Evolutionary conservation across 2,888 invertebrate genomes (phyloP).

Genomic region (Drosophila acutilabella): DNA sequence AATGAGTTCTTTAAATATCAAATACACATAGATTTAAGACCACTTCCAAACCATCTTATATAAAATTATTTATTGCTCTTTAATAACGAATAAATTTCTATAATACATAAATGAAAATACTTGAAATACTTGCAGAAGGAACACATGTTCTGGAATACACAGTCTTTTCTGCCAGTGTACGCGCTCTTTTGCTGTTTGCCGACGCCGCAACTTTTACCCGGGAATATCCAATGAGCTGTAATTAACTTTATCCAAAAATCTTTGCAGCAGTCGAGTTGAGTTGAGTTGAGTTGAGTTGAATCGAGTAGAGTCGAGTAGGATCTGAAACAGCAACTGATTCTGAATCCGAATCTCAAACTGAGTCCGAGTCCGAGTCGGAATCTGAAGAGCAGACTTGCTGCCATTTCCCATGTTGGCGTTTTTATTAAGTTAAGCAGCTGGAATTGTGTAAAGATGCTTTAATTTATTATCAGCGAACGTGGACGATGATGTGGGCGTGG

Average conservation of each 20-base stretch:
- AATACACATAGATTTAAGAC: too few relatives aligned
- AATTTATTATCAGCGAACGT: conserved; percentile 62
- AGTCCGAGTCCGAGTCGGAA: conserved; percentile 1
- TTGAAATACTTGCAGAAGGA: too few relatives aligned
- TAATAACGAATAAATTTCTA: too few relatives aligned
- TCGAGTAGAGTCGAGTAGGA: conserved; percentile 24
- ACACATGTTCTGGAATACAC: too few relatives aligned
- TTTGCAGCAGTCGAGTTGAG: conserved; percentile 58
- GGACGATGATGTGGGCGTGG: conserved; percentile 6
- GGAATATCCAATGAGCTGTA: conserved; percentile 80
- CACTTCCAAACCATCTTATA: too few relatives aligned
- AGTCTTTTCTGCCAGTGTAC: too few relatives aligned
- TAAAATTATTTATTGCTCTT: too few relatives aligned
- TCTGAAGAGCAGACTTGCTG: conserved; percentile 3
- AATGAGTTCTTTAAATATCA: too few relatives aligned
- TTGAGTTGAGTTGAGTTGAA: conserved; percentile 18
- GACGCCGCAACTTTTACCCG: conserved; percentile 40
- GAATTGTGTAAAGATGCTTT: conserved; percentile 70
- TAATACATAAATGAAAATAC: too few relatives aligned
- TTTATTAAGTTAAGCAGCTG: conserved; percentile 78
- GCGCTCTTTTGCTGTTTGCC: conserved; percentile 20
- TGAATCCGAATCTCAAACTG: background rate
- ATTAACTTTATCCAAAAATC: conserved; percentile 83
- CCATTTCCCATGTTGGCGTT: conserved; percentile 50
- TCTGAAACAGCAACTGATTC: background rate